phyloP scores from a whole-genome alignment of 1,140 invertebrate species.

The Drosophila erecta region DNA sequence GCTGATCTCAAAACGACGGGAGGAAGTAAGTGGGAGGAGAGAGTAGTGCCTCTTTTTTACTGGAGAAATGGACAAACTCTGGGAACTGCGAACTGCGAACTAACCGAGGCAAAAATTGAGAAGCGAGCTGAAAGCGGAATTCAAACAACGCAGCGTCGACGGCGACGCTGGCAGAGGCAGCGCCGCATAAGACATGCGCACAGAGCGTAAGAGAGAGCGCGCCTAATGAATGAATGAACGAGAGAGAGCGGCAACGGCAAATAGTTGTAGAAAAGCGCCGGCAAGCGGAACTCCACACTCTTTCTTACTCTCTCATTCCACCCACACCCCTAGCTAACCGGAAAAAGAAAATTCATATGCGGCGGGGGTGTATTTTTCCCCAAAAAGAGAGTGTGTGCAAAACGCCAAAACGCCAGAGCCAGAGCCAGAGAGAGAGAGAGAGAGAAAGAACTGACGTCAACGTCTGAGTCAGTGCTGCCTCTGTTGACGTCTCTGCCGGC shows the following conservation, averaged over 20 bases:
- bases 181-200: slow-evolving; percentile 44
- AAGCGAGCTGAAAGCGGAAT: slow-evolving; percentile 59
- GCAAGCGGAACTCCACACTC: slow-evolving; percentile 39
- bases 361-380: slow-evolving; percentile 65
- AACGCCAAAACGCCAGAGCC: neutral
- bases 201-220: slow-evolving; percentile 12
- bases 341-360: slow-evolving; percentile 53
- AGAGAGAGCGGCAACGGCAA: slow-evolving; percentile 40
- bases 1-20: slow-evolving; percentile 42
- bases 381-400: slow-evolving; percentile 35
- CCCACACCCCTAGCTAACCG: slow-evolving; percentile 40
- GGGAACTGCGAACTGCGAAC: slow-evolving; percentile 58
- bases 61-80: slow-evolving; percentile 39
- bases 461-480: slow-evolving; percentile 60
- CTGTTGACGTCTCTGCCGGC: slow-evolving; percentile 19
- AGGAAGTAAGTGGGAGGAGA: slow-evolving; percentile 33
- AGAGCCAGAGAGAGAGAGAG: slow-evolving; percentile 12
- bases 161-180: slow-evolving; percentile 27
- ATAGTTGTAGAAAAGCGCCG: slow-evolving; percentile 74
- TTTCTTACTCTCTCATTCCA: slow-evolving; percentile 21
- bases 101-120: slow-evolving; percentile 69
- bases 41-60: slow-evolving; percentile 10
- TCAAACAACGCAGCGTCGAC: slow-evolving; percentile 49
- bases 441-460: slow-evolving; percentile 51
- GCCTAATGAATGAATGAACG: slow-evolving; percentile 61